Evolutionary conservation across 1,140 invertebrate genomes (phyloP).

Genomic region (Drosophila bocki): DNA sequence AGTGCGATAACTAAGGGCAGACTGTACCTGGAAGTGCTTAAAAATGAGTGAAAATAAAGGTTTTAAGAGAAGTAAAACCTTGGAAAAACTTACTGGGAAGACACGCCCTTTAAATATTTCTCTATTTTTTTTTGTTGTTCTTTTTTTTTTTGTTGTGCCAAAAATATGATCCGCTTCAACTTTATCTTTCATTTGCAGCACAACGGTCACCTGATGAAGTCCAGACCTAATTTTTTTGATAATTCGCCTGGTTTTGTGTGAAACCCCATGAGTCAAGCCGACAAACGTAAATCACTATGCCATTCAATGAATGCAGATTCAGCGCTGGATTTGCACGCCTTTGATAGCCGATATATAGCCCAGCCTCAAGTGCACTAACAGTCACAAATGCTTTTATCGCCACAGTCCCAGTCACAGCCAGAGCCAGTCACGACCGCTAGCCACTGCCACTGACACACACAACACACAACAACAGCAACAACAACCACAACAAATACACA

Average conservation of each 20-base stretch:
- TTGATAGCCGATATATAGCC: slow-evolving; percentile 11
- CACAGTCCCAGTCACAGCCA: slow-evolving; percentile 15
- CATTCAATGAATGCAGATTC: slow-evolving; percentile 20
- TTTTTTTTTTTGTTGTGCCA: neutral
- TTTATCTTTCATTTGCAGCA: slow-evolving; percentile 10
- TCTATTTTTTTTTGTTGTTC: neutral
- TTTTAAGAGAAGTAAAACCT: neutral
- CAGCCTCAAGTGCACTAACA: slow-evolving; percentile 11
- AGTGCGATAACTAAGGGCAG: neutral
- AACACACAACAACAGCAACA: neutral
- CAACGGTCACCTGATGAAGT: slow-evolving; percentile 16
- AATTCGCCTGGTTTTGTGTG: slow-evolving; percentile 5
- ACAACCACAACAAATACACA: neutral
- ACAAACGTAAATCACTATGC: slow-evolving; percentile 12
- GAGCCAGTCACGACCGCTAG: slow-evolving; percentile 17
- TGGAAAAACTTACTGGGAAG: neutral
- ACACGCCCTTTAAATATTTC: neutral
- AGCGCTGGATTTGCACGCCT: slow-evolving; percentile 13
- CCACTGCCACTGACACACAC: slow-evolving; percentile 18
- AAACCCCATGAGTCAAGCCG: slow-evolving; percentile 3
- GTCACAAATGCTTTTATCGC: slow-evolving; percentile 23
- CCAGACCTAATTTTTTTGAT: slow-evolving; percentile 6
- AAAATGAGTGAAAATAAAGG: neutral
- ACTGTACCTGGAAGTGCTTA: neutral
- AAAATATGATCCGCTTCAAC: neutral